Evolutionary conservation across 2,888 invertebrate genomes (phyloP).

Genomic region (Gymnocheta viridis): DNA sequence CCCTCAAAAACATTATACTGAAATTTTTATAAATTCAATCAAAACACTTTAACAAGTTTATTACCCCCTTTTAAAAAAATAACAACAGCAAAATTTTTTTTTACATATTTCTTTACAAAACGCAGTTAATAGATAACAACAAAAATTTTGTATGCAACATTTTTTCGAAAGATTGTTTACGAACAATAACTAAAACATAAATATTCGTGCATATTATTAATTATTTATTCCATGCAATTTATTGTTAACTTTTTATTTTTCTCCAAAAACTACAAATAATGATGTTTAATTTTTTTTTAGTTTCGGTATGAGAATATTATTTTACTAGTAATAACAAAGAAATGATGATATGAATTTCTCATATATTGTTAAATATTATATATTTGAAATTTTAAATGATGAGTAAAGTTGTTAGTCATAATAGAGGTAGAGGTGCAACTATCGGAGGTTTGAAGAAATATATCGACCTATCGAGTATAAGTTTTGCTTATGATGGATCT

Average conservation of each 20-base stretch:
- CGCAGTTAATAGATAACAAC: conserved; percentile 36
- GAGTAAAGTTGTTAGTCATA: conserved; percentile 5
- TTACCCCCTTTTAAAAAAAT: not conserved
- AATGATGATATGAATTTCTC: not conserved
- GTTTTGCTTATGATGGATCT: too few species aligned
- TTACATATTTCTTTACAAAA: conserved; percentile 14
- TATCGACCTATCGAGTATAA: too few species aligned
- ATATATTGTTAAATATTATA: not conserved
- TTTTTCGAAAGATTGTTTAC: not conserved
- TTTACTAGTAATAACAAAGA: too few species aligned
- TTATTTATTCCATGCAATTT: conserved; percentile 49
- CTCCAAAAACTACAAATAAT: conserved; percentile 2
- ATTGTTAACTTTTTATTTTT: conserved; percentile 18
- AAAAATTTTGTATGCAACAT: conserved; percentile 28
- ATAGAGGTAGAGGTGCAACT: not conserved
- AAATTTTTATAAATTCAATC: not conserved
- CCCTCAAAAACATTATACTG: too few species aligned
- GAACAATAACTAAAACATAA: conserved; percentile 24
- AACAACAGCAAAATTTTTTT: conserved; percentile 2
- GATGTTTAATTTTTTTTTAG: conserved; percentile 12
- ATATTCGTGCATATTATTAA: conserved; percentile 5
- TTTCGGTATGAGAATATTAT: conserved; percentile 1
- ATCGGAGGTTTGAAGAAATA: too few species aligned
- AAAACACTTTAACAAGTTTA: not conserved
- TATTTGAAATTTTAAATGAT: conserved; percentile 5